Evolutionary conservation across 2,113 vertebrate genomes (phyloP).

Genomic region (Lophochroa leadbeateri): DNA sequence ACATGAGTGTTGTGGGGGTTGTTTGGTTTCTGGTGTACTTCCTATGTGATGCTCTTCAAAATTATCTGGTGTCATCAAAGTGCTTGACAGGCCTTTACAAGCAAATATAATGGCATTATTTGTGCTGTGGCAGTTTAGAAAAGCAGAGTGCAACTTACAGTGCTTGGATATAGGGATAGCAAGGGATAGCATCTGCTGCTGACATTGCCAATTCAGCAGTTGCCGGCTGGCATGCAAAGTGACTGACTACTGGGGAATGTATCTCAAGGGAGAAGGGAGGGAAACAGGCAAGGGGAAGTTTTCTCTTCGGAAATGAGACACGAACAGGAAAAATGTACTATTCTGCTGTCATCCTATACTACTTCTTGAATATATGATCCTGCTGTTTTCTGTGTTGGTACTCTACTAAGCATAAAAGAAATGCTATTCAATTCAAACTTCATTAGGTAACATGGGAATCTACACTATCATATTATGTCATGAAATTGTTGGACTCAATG

Average conservation of each 20-base stretch:
- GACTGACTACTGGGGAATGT: neutral
- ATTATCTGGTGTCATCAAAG: neutral
- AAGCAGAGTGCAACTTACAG: neutral
- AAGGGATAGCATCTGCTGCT: neutral
- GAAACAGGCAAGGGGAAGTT: neutral
- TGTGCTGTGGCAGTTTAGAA: neutral
- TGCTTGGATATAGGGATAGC: neutral
- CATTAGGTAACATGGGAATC: neutral
- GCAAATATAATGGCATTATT: neutral
- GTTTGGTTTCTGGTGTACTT: neutral
- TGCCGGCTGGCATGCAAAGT: neutral
- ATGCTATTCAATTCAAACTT: neutral
- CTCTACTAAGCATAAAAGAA: neutral
- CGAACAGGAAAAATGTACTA: neutral
- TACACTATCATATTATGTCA: neutral
- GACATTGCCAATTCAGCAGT: neutral
- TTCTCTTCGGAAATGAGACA: constrained; percentile 3
- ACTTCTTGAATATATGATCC: neutral
- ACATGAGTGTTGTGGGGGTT: neutral
- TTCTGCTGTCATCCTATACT: neutral
- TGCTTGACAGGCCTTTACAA: neutral
- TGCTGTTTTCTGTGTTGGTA: neutral
- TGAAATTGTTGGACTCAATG: neutral
- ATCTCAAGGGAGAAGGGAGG: neutral
- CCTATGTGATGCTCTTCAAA: neutral